Conservation (phyloP, 1,140 invertebrate genomes). For the Pseudoatta argentina region DNA sequence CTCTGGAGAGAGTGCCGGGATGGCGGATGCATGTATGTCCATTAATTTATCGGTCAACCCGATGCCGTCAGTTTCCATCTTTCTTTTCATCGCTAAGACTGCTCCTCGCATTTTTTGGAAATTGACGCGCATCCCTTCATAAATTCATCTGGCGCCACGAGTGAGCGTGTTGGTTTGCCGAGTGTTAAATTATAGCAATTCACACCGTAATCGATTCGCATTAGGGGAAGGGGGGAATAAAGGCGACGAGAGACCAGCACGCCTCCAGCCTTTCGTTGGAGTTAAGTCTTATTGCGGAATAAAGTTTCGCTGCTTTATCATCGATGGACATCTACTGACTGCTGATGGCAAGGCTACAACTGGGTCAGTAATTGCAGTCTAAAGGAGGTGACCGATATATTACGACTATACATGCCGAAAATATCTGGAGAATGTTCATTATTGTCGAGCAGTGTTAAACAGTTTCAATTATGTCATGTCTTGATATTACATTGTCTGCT, state of each 20-base stretch:
- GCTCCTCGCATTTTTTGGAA: not conserved
- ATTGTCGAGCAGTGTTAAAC: constrained; percentile 13
- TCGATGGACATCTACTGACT: constrained; percentile 10
- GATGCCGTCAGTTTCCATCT: not conserved
- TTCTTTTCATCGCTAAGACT: not conserved
- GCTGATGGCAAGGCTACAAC: constrained; percentile 7
- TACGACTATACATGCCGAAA: not conserved
- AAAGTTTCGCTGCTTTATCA: constrained; percentile 34
- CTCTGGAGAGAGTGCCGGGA: constrained; percentile 24
- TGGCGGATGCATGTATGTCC: constrained; percentile 31
- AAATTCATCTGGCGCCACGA: constrained; percentile 19
- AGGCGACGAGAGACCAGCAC: not conserved
- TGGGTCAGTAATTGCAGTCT: constrained; percentile 37
- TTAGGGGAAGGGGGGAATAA: not conserved
- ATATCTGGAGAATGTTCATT: constrained; percentile 20
- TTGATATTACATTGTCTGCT: not conserved
- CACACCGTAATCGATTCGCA: constrained; percentile 25
- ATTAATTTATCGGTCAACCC: not conserved
- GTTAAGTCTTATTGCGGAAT: constrained; percentile 17
- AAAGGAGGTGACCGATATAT: constrained; percentile 43
- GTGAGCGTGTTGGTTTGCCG: constrained; percentile 1
- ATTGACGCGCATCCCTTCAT: not conserved
- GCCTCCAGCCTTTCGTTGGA: not conserved
- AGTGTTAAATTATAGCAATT: not conserved
- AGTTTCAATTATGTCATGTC: constrained; percentile 10